Base-by-base conservation (phyloP, 2,888 invertebrate species). In the Acrobasis suavella region DNA sequence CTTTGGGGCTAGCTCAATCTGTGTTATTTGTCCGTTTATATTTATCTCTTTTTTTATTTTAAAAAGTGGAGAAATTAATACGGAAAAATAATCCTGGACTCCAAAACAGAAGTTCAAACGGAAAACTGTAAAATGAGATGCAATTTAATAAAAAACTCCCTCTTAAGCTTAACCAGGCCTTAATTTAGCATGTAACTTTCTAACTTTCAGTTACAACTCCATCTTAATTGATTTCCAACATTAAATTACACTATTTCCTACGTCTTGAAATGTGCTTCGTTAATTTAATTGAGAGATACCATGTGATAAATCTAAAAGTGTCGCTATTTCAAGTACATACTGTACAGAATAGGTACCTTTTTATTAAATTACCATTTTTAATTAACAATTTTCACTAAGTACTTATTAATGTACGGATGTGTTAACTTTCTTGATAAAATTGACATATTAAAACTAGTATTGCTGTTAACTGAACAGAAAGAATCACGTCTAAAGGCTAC, bases 381-480 rank as follows among this genome's bases (percentile, higher is more conserved):
- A 61, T 64, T 60, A 61, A 61, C 50, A 60, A 60, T 51, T 22
- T 16, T 37, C 32, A 9, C 37, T 14, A n/a, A n/a, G n/a, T n/a
- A 46, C 6, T 22, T 22, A 46, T 46, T 46, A 46, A 46, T 46
- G 22, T 3, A 22, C 22, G 22, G 22, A 22, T 22, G 22, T 22
- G 3, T 22, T 22, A 2, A n/a, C 50, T 7, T 17, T 7, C 50
- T 12, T 50, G 3, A 8, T 17, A 3, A 17, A 50, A 50, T 32
- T 6, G 32, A 5, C 7, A 8, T 3, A 3, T 22, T 22, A 22
- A 22, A 22, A 69, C 39, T 22, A 39, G 39, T 62, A 61, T 22
- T 22, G 22, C 5, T 3, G 5, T 22, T 22, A 22, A 22, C 5
- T 22, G 22, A 22, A 22, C 22, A 22, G 5, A 3, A 3, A 22